These are phyloP conservation scores for Falco concolor DNA, from an alignment of 2,797 vertebrate genomes.

Conservation along the genomic window DNA sequence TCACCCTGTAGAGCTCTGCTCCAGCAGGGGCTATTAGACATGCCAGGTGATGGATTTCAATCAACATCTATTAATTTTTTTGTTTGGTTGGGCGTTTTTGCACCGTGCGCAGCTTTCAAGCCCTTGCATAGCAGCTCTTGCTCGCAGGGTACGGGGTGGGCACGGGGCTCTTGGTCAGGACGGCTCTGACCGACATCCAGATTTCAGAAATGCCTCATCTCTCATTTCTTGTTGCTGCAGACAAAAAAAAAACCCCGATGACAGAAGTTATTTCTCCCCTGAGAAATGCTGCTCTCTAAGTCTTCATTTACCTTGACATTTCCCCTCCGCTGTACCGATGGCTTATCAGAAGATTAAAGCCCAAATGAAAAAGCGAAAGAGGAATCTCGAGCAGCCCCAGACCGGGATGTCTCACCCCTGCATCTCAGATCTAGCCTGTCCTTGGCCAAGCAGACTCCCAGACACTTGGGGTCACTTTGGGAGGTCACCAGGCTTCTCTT, in stretches of 20 bases:
- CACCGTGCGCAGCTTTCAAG: not conserved
- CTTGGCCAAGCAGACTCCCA: not conserved
- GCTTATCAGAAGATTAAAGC: not conserved
- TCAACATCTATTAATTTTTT: not conserved
- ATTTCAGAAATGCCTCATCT: not conserved
- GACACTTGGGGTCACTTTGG: not conserved
- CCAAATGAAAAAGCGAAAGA: not conserved
- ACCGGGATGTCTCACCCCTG: not conserved
- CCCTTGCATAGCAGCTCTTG: not conserved
- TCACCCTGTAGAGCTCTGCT: not conserved
- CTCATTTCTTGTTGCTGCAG: not conserved
- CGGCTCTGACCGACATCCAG: not conserved
- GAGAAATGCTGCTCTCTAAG: not conserved
- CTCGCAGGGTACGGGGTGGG: not conserved
- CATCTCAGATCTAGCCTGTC: rapidly evolving
- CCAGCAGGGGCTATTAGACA: not conserved
- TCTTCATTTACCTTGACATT: not conserved
- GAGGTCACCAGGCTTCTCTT: not conserved
- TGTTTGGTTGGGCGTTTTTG: not conserved
- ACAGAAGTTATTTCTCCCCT: not conserved
- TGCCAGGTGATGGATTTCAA: not conserved
- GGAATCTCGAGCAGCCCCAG: not conserved
- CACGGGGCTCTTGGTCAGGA: not conserved
- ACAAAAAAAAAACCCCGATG: not conserved
- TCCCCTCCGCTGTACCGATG: not conserved